phyloP scores from a whole-genome alignment of 2,113 vertebrate species.

The Capricornis sumatraensis region DNA sequence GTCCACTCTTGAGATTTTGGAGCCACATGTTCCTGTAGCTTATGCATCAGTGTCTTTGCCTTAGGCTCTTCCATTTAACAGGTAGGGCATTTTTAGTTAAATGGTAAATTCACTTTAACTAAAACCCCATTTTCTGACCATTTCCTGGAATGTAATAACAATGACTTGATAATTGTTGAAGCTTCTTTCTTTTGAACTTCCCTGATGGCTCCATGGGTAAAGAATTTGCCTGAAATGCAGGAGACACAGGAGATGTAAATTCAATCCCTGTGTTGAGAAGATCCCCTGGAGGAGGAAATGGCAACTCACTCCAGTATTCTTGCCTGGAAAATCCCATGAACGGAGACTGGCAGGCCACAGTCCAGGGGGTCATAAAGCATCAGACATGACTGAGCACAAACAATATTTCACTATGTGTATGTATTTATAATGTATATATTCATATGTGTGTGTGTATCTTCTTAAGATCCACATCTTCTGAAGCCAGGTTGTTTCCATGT shows the following conservation, averaged over 20 bases:
- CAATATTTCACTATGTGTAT: neutral
- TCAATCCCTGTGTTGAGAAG: neutral
- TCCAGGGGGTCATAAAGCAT: neutral
- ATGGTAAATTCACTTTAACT: constrained; percentile 27
- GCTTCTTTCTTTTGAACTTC: neutral
- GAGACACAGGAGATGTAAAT: neutral
- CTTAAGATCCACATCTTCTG: neutral
- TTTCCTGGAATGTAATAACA: neutral
- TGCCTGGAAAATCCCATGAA: neutral
- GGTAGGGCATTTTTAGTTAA: neutral
- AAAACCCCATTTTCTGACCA: neutral
- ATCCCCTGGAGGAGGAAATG: neutral
- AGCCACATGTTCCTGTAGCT: neutral
- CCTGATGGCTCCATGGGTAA: neutral
- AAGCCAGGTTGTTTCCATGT: neutral
- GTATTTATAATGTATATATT: neutral
- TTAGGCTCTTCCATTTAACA: constrained; percentile 29
- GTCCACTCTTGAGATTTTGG: constrained; percentile 21
- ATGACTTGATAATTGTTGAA: neutral
- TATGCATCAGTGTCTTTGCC: neutral
- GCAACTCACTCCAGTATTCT: neutral
- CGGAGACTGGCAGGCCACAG: neutral
- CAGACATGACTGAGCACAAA: neutral
- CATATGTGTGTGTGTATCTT: neutral
- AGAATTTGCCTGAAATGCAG: neutral